These are phyloP conservation scores for Rhineura floridana DNA, from an alignment of 2,113 vertebrate genomes.

Conservation along the genomic window DNA sequence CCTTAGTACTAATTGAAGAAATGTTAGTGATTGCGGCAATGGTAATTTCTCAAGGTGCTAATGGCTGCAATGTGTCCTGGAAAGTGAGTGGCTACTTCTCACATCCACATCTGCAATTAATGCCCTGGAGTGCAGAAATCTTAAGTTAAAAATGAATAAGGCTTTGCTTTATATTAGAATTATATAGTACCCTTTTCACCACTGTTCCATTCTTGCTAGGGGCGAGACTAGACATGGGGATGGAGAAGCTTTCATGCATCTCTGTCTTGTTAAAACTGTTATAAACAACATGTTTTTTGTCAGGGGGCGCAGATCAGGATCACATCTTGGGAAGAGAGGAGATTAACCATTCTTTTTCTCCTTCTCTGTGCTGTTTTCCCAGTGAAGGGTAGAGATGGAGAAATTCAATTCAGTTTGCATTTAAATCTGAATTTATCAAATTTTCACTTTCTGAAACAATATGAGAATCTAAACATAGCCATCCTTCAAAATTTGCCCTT, in stretches of 20 bases:
- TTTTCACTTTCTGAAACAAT: too few relatives aligned
- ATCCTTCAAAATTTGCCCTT: too few relatives aligned
- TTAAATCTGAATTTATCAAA: too few relatives aligned
- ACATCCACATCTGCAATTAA: slow-evolving; percentile 20
- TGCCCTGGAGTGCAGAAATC: slow-evolving; percentile 15
- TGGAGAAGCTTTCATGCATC: background rate
- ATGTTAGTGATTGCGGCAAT: slow-evolving; percentile 55
- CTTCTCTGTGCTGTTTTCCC: background rate
- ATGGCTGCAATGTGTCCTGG: slow-evolving; percentile 52
- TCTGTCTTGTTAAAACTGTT: background rate
- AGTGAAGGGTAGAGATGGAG: too few relatives aligned
- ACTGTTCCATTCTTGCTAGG: background rate
- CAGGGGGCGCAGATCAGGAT: background rate
- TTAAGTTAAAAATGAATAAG: slow-evolving; percentile 20
- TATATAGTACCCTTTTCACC: background rate
- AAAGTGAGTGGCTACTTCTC: slow-evolving; percentile 6
- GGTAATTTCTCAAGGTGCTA: slow-evolving; percentile 60
- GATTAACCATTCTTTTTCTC: background rate
- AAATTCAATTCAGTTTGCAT: too few relatives aligned
- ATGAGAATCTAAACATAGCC: too few relatives aligned
- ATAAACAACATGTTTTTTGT: background rate
- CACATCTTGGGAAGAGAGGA: background rate
- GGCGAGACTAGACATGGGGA: slow-evolving; percentile 7
- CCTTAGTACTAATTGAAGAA: slow-evolving; percentile 62
- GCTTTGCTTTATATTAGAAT: slow-evolving; percentile 18